Percentiles rank a stretch among this genome's conserved stretches.
phyloP scores from a whole-genome alignment of 2,888 invertebrate genomes.

The Hypolimnas misippus region DNA sequence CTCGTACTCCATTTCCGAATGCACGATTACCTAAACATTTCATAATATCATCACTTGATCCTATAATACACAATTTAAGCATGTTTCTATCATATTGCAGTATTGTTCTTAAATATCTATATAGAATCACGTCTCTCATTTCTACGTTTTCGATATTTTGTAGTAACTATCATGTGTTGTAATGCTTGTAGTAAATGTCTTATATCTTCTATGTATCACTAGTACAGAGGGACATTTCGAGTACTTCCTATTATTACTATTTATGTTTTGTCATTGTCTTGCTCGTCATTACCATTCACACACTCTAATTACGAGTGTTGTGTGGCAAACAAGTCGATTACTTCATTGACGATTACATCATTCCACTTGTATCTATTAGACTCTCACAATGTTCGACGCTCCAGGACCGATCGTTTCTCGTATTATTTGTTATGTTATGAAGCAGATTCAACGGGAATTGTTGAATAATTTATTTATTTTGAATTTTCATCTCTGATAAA shows the following conservation, averaged over 20 bases:
- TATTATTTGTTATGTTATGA: not conserved
- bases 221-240: not conserved
- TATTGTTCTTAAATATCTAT: not conserved
- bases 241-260: not conserved
- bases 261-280: conserved; percentile 22
- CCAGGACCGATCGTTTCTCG: conserved; percentile 5
- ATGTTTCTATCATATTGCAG: not conserved
- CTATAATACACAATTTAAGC: not conserved
- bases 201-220: not conserved
- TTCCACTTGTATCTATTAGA: conserved; percentile 39
- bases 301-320: conserved; percentile 30
- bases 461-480: not conserved
- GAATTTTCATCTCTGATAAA: not conserved
- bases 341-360: conserved; percentile 42
- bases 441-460: not conserved
- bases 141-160: not conserved
- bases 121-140: too few species aligned
- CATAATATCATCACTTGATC: not conserved
- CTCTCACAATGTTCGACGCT: conserved; percentile 19
- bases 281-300: conserved; percentile 30
- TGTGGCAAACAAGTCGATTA: conserved; percentile 34
- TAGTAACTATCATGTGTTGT: not conserved
- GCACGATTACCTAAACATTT: conserved; percentile 10
- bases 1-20: conserved; percentile 66
- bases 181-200: not conserved